Evolutionary conservation across 2,797 vertebrate genomes (phyloP).

Genomic region (Macrochelys suwanniensis): DNA sequence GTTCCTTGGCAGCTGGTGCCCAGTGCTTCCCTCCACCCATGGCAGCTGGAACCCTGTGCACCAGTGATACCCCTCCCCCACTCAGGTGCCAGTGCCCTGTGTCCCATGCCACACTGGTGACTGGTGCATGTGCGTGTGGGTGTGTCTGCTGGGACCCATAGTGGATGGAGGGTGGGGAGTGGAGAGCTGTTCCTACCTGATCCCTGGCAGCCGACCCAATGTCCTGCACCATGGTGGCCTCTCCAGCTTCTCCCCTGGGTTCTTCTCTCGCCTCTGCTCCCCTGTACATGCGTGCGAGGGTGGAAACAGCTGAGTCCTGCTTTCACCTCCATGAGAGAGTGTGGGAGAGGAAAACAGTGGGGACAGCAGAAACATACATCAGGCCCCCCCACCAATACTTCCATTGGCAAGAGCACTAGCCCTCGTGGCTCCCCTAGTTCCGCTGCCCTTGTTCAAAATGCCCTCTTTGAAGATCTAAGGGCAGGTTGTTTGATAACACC

Average conservation of each 20-base stretch:
- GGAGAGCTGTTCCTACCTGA: neutral
- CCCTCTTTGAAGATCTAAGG: constrained; percentile 18
- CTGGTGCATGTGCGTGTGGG: neutral
- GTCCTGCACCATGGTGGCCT: neutral
- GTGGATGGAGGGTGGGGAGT: neutral
- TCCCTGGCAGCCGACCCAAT: neutral
- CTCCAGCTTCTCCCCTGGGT: neutral
- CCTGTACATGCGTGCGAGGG: neutral
- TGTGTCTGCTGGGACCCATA: neutral
- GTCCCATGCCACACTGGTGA: neutral
- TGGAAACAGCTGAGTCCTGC: neutral
- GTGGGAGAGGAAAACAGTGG: neutral
- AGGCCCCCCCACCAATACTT: neutral
- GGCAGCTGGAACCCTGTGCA: neutral
- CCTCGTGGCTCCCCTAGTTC: neutral
- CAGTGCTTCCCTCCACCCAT: neutral
- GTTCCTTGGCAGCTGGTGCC: neutral
- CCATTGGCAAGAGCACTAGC: neutral
- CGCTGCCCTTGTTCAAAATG: neutral
- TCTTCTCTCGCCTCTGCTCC: neutral
- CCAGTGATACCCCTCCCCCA: fast-evolving
- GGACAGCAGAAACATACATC: neutral
- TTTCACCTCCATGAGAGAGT: neutral
- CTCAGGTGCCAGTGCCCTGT: neutral
- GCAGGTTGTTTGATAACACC: constrained; percentile 16